Evolutionary conservation across 1,140 invertebrate genomes (phyloP), one percentile per base, ranked within the genome.

Genomic region (Anadara kagoshimensis): DNA sequence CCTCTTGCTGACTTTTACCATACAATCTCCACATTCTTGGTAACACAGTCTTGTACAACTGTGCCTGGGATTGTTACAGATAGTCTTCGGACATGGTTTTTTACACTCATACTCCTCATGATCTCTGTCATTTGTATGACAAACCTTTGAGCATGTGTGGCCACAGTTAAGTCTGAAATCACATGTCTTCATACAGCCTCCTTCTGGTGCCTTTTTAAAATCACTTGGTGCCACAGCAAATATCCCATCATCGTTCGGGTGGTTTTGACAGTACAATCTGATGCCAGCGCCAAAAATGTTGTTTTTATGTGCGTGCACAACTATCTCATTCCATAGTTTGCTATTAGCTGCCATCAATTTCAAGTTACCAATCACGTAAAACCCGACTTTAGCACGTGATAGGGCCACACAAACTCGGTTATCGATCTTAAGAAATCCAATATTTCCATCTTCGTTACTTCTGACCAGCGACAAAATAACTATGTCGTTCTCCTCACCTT

Each of bases 331-430:
- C 91, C 91, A 91, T 5, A 91, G 75, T 12, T 77, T 41, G 73
- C 76, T 89, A 29, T 81, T 54, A 0, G 44, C 24, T n/a, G 71
- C 86, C 18, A 95, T 78, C 26, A 91, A 89, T 2, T 91, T 82
- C 78, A 94, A 92, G 86, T 95, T 95, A 43, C 94, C 93, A 76
- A 93, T 90, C 22, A 92, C 88, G 79, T 89, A 93, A 56, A 93
- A 80, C 76, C 93, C 95, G 88, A 93, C 91, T 83, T 92, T 93
- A 0, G 95, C 95, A 76, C 95, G 87, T 0, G 95, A 96, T 8
- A 97, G 87, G 3, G 94, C 94, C 1, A 96, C 95, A 89, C 94
- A 95, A 47, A 96, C 91, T 62, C 95, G 89, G 89, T 96, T 96
- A 51, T 92, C 90, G 54, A 91, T 92, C 24, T 91, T 91, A 11